A percentile compares a stretch with the other conserved stretches of the same genome.
phyloP scores from a whole-genome alignment of 1,140 invertebrate species.

The Drosophila neocordata region DNA sequence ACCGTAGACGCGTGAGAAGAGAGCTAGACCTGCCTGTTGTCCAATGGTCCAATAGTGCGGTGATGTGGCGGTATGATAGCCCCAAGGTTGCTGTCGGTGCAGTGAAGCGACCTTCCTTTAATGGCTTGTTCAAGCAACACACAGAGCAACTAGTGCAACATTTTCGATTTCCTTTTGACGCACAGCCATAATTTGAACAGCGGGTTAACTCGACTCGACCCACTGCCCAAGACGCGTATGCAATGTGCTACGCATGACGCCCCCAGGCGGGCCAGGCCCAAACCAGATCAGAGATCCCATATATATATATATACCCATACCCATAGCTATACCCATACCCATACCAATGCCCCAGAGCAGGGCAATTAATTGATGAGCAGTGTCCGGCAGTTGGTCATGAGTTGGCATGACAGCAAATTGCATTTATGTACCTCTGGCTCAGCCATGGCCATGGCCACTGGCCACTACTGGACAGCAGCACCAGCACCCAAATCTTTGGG shows the following conservation, averaged over 20 bases:
- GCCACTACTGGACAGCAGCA: constrained; percentile 12
- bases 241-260: constrained; percentile 39
- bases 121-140: constrained; percentile 59
- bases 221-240: constrained; percentile 39
- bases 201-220: constrained; percentile 52
- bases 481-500: constrained; percentile 13
- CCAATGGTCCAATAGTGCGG: constrained; percentile 7
- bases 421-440: constrained; percentile 47
- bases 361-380: constrained; percentile 77
- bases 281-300: constrained; percentile 9
- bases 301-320: no score
- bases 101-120: constrained; percentile 72
- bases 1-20: constrained; percentile 73
- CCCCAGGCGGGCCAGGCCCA: constrained; percentile 41
- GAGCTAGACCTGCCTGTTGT: constrained; percentile 19
- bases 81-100: constrained; percentile 62
- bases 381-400: constrained; percentile 63
- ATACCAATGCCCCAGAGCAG: constrained; percentile 19
- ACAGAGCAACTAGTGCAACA: constrained; percentile 60
- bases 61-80: constrained; percentile 24
- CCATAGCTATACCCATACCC: neutral
- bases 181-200: constrained; percentile 63
- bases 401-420: constrained; percentile 67
- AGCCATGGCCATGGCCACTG: constrained; percentile 46
- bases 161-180: constrained; percentile 69